A percentile compares a stretch with the other conserved stretches of the same genome.
Evolutionary conservation across 2,797 vertebrate species (phyloP).

Genomic region (Chlorospingus flavigularis): DNA sequence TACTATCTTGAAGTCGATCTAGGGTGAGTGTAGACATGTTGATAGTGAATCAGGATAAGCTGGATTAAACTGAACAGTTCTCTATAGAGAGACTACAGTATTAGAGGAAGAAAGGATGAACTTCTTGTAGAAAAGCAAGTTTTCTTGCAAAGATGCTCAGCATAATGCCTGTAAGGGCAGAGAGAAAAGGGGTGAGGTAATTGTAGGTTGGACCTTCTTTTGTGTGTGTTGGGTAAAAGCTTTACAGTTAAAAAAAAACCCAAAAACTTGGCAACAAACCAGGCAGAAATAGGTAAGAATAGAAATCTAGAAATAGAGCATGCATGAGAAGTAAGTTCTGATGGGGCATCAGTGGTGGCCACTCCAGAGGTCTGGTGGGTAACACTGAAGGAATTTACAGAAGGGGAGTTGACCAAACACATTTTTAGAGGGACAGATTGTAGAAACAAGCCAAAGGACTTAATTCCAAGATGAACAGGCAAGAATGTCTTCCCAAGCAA

Average conservation of each 20-base stretch:
- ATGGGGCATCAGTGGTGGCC: neutral
- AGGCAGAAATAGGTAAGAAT: neutral
- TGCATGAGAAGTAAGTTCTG: neutral
- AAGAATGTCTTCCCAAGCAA: neutral
- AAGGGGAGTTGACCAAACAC: neutral
- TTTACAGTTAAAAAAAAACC: neutral
- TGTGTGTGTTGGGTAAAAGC: neutral
- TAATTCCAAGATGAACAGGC: neutral
- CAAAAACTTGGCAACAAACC: neutral
- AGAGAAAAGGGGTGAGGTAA: neutral
- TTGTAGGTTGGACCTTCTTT: neutral
- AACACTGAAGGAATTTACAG: neutral
- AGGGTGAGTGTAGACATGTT: neutral
- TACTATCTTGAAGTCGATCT: slow-evolving; percentile 17
- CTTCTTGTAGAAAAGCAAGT: neutral
- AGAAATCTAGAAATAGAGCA: neutral
- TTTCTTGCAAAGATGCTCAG: neutral
- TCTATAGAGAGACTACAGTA: neutral
- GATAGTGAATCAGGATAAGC: neutral
- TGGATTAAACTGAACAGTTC: neutral
- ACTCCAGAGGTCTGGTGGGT: neutral
- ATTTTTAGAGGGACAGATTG: neutral
- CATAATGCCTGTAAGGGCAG: neutral
- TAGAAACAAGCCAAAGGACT: neutral
- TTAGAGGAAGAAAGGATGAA: neutral